A percentile compares a stretch with the other conserved stretches of the same genome.
Evolutionary conservation across 2,113 vertebrate genomes (phyloP).

Genomic region (Mus musculus): DNA sequence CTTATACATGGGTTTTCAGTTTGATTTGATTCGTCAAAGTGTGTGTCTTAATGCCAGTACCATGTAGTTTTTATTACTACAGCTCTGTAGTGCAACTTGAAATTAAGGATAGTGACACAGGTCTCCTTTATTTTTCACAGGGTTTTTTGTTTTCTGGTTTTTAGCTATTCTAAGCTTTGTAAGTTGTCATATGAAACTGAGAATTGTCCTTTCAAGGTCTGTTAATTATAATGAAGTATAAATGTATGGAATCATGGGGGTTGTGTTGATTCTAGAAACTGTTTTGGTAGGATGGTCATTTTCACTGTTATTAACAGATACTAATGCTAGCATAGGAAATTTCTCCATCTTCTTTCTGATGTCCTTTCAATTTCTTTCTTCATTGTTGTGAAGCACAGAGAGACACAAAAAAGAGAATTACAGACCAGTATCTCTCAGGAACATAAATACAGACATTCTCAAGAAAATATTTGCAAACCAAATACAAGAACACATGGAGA

Average conservation of each 20-base stretch:
- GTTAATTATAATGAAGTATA: neutral
- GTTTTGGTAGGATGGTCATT: neutral
- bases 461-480: neutral
- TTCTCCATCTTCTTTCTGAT: neutral
- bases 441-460: neutral
- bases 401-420: neutral
- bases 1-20: neutral
- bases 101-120: neutral
- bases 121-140: neutral
- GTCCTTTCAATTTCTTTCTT: neutral
- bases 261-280: neutral
- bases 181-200: neutral
- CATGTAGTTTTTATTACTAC: neutral
- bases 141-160: neutral
- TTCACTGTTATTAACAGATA: neutral
- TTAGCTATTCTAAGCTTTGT: neutral
- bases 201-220: neutral
- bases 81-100: neutral
- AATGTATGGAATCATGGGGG: neutral
- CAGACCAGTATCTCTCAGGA: neutral
- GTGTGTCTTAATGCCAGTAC: neutral
- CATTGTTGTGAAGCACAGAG: neutral
- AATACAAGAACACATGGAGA: neutral
- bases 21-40: neutral
- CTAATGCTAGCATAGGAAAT: neutral